phyloP scores from a whole-genome alignment of 2,888 invertebrate genomes.

The Papilio elwesi region DNA sequence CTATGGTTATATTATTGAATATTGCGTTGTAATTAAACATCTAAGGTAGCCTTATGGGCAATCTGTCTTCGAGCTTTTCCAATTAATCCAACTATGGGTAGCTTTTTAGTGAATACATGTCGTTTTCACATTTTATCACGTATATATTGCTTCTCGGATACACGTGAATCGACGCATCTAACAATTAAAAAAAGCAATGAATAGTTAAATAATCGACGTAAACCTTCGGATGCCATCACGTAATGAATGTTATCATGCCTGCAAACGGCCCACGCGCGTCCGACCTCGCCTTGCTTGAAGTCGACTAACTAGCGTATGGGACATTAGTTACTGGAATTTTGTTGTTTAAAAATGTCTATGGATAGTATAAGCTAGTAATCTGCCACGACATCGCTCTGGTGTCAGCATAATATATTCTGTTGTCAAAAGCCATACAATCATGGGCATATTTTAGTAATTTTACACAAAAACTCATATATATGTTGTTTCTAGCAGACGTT shows the following conservation, averaged over 20 bases:
- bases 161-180: background rate
- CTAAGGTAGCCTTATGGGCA: background rate
- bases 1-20: too few species aligned
- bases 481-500: too few species aligned
- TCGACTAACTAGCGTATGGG: background rate
- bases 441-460: too few species aligned
- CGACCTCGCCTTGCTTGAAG: conserved; percentile 13
- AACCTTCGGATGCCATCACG: conserved; percentile 31
- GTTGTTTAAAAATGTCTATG: too few species aligned
- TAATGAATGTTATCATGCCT: conserved; percentile 19
- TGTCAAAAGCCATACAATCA: too few species aligned
- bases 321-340: background rate
- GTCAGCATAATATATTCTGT: too few species aligned
- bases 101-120: too few species aligned
- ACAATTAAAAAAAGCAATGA: conserved; percentile 38
- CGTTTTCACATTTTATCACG: background rate
- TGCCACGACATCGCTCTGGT: too few species aligned
- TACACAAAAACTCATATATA: too few species aligned
- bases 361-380: too few species aligned
- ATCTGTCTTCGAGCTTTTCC: background rate
- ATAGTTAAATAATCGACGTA: conserved; percentile 30
- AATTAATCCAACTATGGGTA: too few species aligned
- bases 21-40: too few species aligned
- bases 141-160: background rate
- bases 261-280: conserved; percentile 6